Base-by-base conservation (phyloP, 2,888 invertebrate species). In the Papilio gigon region DNA sequence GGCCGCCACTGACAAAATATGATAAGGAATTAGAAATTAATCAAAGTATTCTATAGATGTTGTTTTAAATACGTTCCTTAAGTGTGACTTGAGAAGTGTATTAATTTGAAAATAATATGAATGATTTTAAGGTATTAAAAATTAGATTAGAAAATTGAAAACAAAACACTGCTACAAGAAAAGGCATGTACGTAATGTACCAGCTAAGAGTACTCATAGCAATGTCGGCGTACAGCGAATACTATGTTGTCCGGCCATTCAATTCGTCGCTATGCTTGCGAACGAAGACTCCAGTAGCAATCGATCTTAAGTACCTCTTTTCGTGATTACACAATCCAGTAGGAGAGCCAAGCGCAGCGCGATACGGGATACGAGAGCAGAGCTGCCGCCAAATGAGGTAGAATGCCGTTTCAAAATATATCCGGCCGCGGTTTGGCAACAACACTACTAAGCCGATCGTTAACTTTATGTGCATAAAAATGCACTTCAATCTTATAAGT, bases 1-100 rank as follows among this genome's bases (percentile, higher is more conserved):
- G 65, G 96, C 96, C 85, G 95, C 96, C 72, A 97, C 97, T 97
- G 93, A 42, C n/a, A 56, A 20, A 37, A 37, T 58, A 33, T 12
- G 44, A 37, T 22, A 70, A 59, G 27, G 33, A 63, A 22, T 62
- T 20, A 40, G 9, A 30, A 33, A 17, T 40, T 30, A 63, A 42
- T 58, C n/a, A 50, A 59, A 56, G 14, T 25, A 27, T 1, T 25
- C 25, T 40, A 22, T 33, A 33, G 33, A 44, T 20, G n/a, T 44
- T 22, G 20, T 47, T 25, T 47, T 25, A 47, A 5, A 33, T 33
- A 33, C 8, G 33, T n/a, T n/a, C n/a, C n/a, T n/a, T n/a, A n/a
- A n/a, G n/a, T n/a, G n/a, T n/a, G n/a, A n/a, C n/a, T n/a, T n/a
- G n/a, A n/a, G n/a, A n/a, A n/a, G n/a, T n/a, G n/a, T n/a, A n/a